Percentiles rank a stretch among this genome's conserved stretches.
These are phyloP conservation scores for Drosophila meridionalis DNA, from an alignment of 2,888 invertebrate genomes.

Conservation along the genomic window DNA sequence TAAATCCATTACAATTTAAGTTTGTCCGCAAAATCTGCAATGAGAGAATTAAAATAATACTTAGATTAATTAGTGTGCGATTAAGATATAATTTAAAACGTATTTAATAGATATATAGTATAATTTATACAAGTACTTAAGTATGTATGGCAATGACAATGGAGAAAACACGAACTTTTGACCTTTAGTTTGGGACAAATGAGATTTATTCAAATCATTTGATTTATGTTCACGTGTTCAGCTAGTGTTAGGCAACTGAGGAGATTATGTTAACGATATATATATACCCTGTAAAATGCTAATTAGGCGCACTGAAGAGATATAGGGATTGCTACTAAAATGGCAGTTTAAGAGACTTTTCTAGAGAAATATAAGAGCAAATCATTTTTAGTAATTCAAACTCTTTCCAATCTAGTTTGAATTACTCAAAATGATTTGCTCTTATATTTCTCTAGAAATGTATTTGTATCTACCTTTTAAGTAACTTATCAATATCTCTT, in stretches of 20 bases:
- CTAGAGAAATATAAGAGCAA: too few relatives aligned
- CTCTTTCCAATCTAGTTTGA: too few relatives aligned
- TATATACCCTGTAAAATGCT: constrained; percentile 3
- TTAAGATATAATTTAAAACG: not conserved
- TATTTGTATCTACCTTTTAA: too few relatives aligned
- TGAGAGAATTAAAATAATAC: constrained; percentile 27
- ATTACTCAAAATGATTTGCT: too few relatives aligned
- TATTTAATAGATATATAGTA: not conserved
- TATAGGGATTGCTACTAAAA: not conserved
- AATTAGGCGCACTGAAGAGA: not conserved
- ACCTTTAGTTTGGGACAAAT: not conserved
- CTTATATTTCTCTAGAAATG: too few relatives aligned
- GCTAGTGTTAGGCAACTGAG: not conserved
- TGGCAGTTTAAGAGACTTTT: not conserved
- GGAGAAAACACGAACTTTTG: not conserved
- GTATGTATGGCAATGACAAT: not conserved
- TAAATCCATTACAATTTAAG: constrained; percentile 34
- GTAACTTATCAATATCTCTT: too few relatives aligned
- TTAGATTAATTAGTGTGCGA: constrained; percentile 28
- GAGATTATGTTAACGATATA: not conserved
- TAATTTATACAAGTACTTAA: not conserved
- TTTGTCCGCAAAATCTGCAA: constrained; percentile 51
- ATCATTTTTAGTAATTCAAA: too few relatives aligned
- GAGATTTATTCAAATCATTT: constrained; percentile 2
- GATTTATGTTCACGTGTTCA: constrained; percentile 6